Percentiles rank a stretch among this genome's conserved stretches.
These are phyloP conservation scores for Nothoprocta pentlandii DNA, from an alignment of 2,113 vertebrate species.

Conservation along the genomic window DNA sequence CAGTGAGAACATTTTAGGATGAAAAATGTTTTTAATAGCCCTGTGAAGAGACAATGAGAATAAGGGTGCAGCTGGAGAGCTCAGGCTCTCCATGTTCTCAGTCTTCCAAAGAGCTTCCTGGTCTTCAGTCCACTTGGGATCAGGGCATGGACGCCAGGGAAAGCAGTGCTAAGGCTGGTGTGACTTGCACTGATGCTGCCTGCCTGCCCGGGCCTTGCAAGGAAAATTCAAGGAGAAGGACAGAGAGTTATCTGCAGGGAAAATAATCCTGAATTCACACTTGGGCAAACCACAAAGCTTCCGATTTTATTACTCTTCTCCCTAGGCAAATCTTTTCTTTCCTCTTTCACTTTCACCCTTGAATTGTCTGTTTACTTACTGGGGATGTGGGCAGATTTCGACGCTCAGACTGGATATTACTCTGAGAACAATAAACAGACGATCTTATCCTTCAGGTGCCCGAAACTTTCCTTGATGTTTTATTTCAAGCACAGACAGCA, in stretches of 20 bases:
- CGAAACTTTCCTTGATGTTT: conserved; percentile 47
- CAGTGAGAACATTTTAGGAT: conserved; percentile 13
- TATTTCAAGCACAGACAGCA: conserved; percentile 21
- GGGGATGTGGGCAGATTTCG: not conserved
- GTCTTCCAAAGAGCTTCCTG: not conserved
- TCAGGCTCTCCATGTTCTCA: not conserved
- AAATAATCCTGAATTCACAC: conserved; percentile 28
- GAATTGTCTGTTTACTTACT: conserved; percentile 17
- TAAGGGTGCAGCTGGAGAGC: not conserved
- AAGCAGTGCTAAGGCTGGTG: not conserved
- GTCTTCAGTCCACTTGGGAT: conserved; percentile 44
- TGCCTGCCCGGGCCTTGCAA: not conserved
- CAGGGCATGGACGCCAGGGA: not conserved
- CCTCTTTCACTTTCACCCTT: conserved; percentile 7
- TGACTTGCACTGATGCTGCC: not conserved
- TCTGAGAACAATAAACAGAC: conserved; percentile 20
- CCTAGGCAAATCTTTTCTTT: not conserved
- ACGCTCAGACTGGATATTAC: not conserved
- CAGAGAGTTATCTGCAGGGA: not conserved
- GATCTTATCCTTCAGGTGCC: conserved; percentile 35
- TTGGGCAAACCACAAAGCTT: conserved; percentile 11
- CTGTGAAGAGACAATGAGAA: conserved; percentile 21
- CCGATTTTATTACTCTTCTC: conserved; percentile 18
- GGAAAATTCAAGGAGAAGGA: not conserved
- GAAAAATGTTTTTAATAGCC: not conserved